Base-by-base conservation (phyloP, 2,113 vertebrate genomes). In the Morone chrysops region DNA sequence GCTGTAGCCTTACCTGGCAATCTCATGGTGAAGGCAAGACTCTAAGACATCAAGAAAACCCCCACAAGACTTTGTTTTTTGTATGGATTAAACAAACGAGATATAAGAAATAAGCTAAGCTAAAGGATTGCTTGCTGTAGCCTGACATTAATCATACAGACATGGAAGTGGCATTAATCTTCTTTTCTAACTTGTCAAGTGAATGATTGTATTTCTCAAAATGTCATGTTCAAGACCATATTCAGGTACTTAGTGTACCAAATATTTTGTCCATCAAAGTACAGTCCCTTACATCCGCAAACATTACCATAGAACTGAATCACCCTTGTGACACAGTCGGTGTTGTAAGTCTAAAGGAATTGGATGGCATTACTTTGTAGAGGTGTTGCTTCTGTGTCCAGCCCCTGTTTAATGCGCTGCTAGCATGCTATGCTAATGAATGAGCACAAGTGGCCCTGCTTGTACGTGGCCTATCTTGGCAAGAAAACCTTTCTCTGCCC, bases 371-470 rank as follows among this genome's bases (percentile, higher is more conserved):
- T 41, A 50, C 51, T 51, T 62, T 75, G 54, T 67, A 56, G 20
- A 77, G 56, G 18, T 82, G 59, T 54, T 62, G 75, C 84, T 51
- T 76, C 71, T 70, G 73, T 83, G 87, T 83, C 84, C 86, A 31
- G 31, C 16, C 62, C 48, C 25, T 50, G 76, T n/a, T 60, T 31
- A 31, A 18, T 16, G 70, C 67, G 38, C 81, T 83, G 79, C 83
- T 74, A 68, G 78, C 87, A 88, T 93, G 90, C 86, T 11, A 31
- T 60, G 74, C 77, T 83, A 61, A 79, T 53, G 70, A 88, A 65
- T 69, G 60, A 79, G 41, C 70, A 75, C 76, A 61, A 75, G 82
- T 61, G 78, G 70, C n/a, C 66, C 45, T 67, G 76, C 78, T 84
- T 80, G 63, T 77, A 72, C 50, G 78, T 62, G 85, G 47, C 67